Conservation (phyloP, 2,888 invertebrate genomes). For the Ganaspis brasiliensis region DNA sequence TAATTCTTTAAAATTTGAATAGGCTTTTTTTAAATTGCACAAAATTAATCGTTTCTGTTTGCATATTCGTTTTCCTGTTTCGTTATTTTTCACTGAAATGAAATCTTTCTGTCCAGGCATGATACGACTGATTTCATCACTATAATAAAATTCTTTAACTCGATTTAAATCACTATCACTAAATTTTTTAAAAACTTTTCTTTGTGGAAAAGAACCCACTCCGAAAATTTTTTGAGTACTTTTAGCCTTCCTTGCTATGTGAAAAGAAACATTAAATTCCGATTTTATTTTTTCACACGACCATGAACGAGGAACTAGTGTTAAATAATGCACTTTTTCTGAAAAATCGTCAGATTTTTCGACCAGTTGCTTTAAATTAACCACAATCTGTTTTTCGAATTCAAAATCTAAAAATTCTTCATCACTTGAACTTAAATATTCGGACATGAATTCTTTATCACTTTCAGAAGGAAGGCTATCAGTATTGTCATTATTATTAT, state of each 20-base stretch:
- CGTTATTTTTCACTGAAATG: neutral
- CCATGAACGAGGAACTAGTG: too few species aligned
- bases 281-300: too few species aligned
- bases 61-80: neutral
- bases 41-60: constrained; percentile 2
- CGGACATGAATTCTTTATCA: too few species aligned
- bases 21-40: neutral
- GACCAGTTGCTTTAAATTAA: too few species aligned
- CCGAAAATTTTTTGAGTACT: too few species aligned
- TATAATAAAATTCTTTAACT: constrained; percentile 3
- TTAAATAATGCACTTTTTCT: too few species aligned
- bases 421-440: neutral
- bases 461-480: neutral
- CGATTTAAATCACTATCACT: neutral
- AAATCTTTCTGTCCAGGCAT: constrained; percentile 6
- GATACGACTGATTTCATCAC: neutral
- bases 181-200: neutral
- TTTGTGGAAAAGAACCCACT: too few species aligned
- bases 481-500: neutral
- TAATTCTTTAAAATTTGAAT: constrained; percentile 1
- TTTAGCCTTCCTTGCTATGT: too few species aligned
- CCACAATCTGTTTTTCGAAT: too few species aligned
- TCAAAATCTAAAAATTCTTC: too few species aligned
- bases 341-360: too few species aligned
- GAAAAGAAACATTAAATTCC: too few species aligned